Evolutionary conservation across 2,113 vertebrate species (phyloP).

Genomic region (Myrmophylax atrothorax): DNA sequence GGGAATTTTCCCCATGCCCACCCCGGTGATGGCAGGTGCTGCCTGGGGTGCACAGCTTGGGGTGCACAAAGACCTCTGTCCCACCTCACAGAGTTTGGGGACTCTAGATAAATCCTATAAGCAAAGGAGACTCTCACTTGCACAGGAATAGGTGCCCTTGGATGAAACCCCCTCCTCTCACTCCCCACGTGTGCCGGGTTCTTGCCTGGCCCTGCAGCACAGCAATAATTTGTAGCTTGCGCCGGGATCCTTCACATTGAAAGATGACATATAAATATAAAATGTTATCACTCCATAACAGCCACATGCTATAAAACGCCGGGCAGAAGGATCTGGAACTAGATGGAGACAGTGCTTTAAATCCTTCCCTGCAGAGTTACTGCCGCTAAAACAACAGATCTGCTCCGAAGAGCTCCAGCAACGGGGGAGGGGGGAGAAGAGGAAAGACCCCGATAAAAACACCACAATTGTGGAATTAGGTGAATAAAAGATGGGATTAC

Average conservation of each 20-base stretch:
- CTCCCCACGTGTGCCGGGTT: not conserved
- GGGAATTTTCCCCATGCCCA: not conserved
- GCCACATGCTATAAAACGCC: conserved; percentile 67
- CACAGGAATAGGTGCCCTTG: not conserved
- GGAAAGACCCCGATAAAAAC: not conserved
- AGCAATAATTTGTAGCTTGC: conserved; percentile 40
- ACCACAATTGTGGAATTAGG: not conserved
- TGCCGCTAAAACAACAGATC: conserved; percentile 25
- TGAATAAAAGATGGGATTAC: not conserved
- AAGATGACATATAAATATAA: conserved; percentile 69
- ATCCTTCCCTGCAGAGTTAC: conserved; percentile 58
- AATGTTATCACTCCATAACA: conserved; percentile 68
- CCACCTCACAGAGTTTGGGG: not conserved
- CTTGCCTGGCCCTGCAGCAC: conserved; percentile 21
- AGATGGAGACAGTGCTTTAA: conserved; percentile 45
- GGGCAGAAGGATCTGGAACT: conserved; percentile 65
- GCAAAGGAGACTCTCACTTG: not conserved
- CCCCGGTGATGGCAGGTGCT: accelerated
- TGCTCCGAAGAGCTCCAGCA: not conserved
- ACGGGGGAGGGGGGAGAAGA: not conserved
- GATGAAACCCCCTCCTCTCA: not conserved
- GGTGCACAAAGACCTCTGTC: not conserved
- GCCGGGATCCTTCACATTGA: conserved; percentile 48
- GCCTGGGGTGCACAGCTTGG: accelerated
- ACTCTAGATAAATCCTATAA: not conserved